Evolutionary conservation across 2,888 invertebrate genomes (phyloP), one percentile per base, ranked within the genome.

Genomic region (Drosophila formosana): DNA sequence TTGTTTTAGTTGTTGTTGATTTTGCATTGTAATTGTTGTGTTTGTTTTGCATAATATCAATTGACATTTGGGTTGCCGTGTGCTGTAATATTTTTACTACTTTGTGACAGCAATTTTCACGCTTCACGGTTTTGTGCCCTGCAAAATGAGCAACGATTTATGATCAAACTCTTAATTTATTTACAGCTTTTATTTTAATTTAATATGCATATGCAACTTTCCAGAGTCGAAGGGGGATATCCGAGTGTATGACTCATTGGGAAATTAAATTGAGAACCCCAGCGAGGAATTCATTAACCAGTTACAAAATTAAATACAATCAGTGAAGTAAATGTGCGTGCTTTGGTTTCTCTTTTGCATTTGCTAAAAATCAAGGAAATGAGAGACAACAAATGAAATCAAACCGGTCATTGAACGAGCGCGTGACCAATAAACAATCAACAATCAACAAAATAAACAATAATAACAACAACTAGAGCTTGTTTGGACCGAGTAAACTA

Each of bases 321-420:
- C 9, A 45, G 28, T 26, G 1, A 8, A 34, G 18, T 18, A 1
- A 18, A 11, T 26, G n/a, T 25, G 8, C 30, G 25, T 34, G n/a
- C 3, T 55, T 56, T 45, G 13, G 23, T 46, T 56, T 56, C 56
- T 46, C 45, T 56, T 56, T 57, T 37, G 37, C 37, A 37, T 37
- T 37, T 57, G 56, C 43, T 3, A 43, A 25, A 9, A 41, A 57
- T 32, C 41, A 72, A 57, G 67, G 50, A 63, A 72, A 60, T 72
- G 32, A 39, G 57, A 65, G 34, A 46, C 52, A 39, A 23, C 41
- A 51, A 23, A 23, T 30, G 39, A 70, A 41, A 49, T 39, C 30
- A 68, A 74, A 75, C 46, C 69, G 69, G 78, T 75, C 75, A 62
- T 69, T 65, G 64, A 65, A 62, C 55, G 51, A 47, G 75, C 69